Percentiles rank a stretch among this genome's conserved stretches.
Conservation (phyloP, 2,113 vertebrate species). For the Morphnarchus princeps region DNA sequence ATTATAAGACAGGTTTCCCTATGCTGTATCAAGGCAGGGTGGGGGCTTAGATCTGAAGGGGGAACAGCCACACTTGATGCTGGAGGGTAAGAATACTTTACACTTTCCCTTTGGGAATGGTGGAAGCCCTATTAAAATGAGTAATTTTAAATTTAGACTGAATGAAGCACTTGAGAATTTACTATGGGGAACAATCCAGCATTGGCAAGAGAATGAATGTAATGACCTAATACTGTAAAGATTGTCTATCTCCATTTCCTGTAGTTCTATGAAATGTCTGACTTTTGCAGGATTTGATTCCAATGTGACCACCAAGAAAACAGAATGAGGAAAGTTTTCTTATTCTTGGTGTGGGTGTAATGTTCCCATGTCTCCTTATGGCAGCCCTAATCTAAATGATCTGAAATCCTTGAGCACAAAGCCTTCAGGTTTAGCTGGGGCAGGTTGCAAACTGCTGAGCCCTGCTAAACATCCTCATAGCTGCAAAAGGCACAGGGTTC, state of each 20-base stretch:
- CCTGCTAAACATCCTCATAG: conserved; percentile 60
- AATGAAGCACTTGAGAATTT: neutral
- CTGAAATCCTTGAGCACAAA: neutral
- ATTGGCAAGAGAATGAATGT: neutral
- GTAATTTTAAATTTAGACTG: conserved; percentile 4
- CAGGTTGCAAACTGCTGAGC: conserved; percentile 58
- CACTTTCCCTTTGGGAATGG: neutral
- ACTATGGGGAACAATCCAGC: neutral
- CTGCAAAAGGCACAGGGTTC: conserved; percentile 64
- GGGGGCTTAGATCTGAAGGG: neutral
- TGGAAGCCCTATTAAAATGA: neutral
- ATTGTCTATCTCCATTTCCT: conserved; percentile 29
- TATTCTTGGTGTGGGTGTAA: conserved; percentile 6
- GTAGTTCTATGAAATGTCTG: conserved; percentile 10
- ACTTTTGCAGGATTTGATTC: conserved; percentile 43
- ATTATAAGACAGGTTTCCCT: neutral
- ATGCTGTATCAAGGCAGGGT: neutral
- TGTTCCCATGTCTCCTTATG: conserved; percentile 32
- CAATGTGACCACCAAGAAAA: conserved; percentile 27
- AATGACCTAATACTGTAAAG: conserved; percentile 36
- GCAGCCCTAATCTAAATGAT: conserved; percentile 22
- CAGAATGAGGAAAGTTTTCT: neutral
- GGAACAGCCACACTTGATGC: neutral
- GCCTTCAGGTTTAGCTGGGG: conserved; percentile 19
- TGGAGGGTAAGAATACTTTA: neutral